Base-by-base conservation (phyloP, 1,140 invertebrate genomes). In the Drosophila gunungcola region DNA sequence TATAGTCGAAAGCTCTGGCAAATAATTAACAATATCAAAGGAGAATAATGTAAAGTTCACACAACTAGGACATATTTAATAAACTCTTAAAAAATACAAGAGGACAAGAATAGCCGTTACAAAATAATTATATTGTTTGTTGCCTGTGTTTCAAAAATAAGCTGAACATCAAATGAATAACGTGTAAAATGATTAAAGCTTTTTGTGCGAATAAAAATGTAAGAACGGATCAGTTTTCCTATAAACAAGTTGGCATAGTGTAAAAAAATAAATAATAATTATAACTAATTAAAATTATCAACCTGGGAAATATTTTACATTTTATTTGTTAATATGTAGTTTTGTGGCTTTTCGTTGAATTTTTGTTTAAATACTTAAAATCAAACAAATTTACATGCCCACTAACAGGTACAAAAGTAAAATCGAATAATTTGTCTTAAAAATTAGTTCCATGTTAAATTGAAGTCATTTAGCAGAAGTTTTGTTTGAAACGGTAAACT, bases 101-200 rank as follows among this genome's bases (percentile, higher is more conserved):
- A 4, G 45, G 32, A 41, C 7, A 48, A 27, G 49, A 62, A 62
- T 62, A 54, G 51, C 51, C 48, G 32, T 42, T 75, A 74, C 51
- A 43, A 73, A 63, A 42, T 75, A 72, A 81, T 67, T 81, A 54
- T 72, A 76, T 75, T 83, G 79, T 89, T 89, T 80, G 83, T 88
- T 88, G 84, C 79, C 76, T 80, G 73, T 80, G 88, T 49, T 67
- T 67, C 32, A 69, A 49, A 68, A 41, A 41, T 63, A 83, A 86
- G 75, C 75, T 49, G 45, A 70, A 77, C 72, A 81, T 75, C 64
- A 75, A 86, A 69, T 56, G 41, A 51, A 57, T 55, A 49, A 75
- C 63, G 34, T 62, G 43, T 32, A 72, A 36, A 49, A 56, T 29
- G 52, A 57, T 67, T 58, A 65, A 58, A 38, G 72, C 61, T 75